These are phyloP conservation scores for Tachycineta bicolor DNA, from an alignment of 2,113 vertebrate genomes.

Conservation along the genomic window DNA sequence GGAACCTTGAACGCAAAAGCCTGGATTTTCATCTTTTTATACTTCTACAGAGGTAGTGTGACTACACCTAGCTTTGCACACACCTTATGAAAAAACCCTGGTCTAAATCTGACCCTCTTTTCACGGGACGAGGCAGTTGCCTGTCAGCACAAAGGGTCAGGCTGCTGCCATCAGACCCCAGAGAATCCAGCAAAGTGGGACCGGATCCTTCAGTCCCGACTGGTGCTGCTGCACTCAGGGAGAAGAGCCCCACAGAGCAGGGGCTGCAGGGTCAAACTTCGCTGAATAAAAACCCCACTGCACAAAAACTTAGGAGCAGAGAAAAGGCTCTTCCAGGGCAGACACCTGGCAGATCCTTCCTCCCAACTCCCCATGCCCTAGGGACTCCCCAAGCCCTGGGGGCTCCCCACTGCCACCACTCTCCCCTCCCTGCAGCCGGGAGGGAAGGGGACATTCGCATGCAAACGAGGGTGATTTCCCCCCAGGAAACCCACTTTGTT, in stretches of 20 bases:
- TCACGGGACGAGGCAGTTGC: accelerated
- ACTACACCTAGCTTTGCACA: background rate
- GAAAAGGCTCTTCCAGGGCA: background rate
- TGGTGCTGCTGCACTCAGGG: background rate
- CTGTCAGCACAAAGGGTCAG: background rate
- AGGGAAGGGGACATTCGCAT: conserved; percentile 3
- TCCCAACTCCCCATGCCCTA: background rate
- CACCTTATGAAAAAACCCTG: background rate
- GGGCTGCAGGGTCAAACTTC: background rate
- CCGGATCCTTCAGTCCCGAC: background rate
- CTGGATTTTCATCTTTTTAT: background rate
- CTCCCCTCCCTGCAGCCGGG: background rate
- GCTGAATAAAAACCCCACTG: background rate
- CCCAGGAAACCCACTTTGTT: conserved; percentile 32
- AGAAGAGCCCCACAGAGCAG: background rate
- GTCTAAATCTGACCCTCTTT: background rate
- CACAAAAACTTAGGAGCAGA: background rate
- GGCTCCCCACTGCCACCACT: background rate
- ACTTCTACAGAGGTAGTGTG: background rate
- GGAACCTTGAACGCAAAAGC: background rate
- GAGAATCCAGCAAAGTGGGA: background rate
- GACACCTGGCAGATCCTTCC: background rate
- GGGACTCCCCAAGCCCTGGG: background rate
- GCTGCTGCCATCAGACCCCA: background rate
- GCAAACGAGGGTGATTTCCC: conserved; percentile 13